phyloP scores from a whole-genome alignment of 2,797 vertebrate genomes.

The Neopelma chrysocephalum region DNA sequence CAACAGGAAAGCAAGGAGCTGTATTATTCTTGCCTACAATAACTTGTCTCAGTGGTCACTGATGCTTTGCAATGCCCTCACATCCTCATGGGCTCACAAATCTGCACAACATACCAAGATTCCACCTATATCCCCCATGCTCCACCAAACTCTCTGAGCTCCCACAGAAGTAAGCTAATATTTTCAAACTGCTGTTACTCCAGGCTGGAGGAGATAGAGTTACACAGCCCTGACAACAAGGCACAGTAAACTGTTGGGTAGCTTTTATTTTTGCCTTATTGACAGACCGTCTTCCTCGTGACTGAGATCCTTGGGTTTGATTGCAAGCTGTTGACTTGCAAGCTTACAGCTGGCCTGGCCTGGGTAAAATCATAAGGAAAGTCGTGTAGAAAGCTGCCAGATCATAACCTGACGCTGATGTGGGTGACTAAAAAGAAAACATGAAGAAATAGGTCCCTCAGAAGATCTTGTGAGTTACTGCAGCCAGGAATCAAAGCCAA shows the following conservation, averaged over 20 bases:
- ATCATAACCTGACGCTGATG: background rate
- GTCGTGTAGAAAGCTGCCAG: background rate
- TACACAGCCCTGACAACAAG: background rate
- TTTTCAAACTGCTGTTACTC: background rate
- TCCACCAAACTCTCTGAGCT: background rate
- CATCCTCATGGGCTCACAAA: background rate
- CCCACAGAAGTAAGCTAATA: background rate
- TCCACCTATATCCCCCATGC: background rate
- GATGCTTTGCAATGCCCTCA: background rate
- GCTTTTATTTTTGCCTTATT: slow-evolving; percentile 1
- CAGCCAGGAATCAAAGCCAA: background rate
- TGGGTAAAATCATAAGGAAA: background rate
- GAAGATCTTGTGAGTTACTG: background rate
- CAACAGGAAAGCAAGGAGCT: background rate
- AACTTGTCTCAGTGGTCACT: background rate
- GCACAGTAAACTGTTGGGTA: background rate
- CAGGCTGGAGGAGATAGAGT: background rate
- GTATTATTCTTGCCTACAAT: background rate
- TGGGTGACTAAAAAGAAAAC: background rate
- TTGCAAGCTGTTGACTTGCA: slow-evolving; percentile 34
- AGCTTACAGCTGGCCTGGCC: background rate
- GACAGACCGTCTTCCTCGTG: background rate
- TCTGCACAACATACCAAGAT: background rate
- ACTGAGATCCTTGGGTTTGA: background rate
- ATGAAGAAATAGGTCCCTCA: background rate